phyloP scores from a whole-genome alignment of 2,797 vertebrate genomes.

The Peromyscus aztecus region DNA sequence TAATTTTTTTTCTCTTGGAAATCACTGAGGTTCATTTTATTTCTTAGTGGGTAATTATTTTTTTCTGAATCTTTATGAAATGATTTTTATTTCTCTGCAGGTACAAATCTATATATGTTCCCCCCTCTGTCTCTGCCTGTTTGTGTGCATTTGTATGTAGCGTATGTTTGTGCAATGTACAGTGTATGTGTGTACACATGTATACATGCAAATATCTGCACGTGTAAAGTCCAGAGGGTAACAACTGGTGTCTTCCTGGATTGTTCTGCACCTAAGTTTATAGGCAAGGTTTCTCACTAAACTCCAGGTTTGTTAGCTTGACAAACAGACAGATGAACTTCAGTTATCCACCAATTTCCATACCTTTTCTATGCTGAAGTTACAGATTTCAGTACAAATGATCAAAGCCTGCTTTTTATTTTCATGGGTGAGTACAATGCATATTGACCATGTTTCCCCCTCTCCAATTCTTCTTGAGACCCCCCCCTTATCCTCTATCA shows the following conservation, averaged over 20 bases:
- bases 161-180: not conserved
- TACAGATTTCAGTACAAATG: not conserved
- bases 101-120: not conserved
- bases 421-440: not conserved
- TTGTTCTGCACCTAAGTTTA: not conserved
- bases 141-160: not conserved
- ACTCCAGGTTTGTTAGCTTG: not conserved
- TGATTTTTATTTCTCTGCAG: not conserved
- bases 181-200: not conserved
- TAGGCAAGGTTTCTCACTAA: not conserved
- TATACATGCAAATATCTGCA: not conserved
- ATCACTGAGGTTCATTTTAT: constrained; percentile 49
- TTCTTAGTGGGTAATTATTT: constrained; percentile 34
- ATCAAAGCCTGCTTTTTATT: not conserved
- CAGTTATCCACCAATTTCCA: not conserved
- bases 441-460: not conserved
- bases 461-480: not conserved
- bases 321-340: not conserved
- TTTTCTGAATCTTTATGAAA: not conserved
- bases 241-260: not conserved
- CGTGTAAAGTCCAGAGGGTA: not conserved
- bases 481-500: not conserved
- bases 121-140: not conserved
- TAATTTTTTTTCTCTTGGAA: constrained; percentile 50
- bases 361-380: not conserved